Evolutionary conservation across 1,140 invertebrate species (phyloP), one percentile per base, ranked within the genome.

Genomic region (Formica exsecta): DNA sequence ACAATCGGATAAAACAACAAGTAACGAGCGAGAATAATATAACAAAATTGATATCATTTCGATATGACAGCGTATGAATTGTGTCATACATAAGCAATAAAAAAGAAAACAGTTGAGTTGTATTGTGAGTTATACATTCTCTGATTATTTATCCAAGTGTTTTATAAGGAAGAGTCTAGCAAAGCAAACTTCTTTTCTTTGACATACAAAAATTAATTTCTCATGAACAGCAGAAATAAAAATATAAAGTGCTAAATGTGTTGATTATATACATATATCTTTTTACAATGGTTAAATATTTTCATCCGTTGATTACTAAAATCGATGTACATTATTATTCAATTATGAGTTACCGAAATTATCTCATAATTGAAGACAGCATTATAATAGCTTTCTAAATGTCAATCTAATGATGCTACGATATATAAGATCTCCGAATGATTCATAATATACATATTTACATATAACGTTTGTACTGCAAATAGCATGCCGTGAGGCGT

Each of bases 1-100:
- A 61, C 57, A 73, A 83, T 83, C 25, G n/a, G 22, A 41, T 19
- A 41, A 70, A 70, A 68, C 38, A 79, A 38, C 19, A 41, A 71
- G 54, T 16, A 32, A 71, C 19, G 19, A 59, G 11, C 2, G 9
- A 38, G 9, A 19, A 19, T 44, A 80, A 70, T 38, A 19, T 54
- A 51, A 16, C 19, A 22, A 5, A 25, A 22, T 22, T 29, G 22
- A 32, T 77, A n/a, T 68, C 13, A 54, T 22, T 32, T 0, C 22
- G 22, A 38, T 48, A n/a, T 38, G 61, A 44, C 44, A 48, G 44
- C 19, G 8, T 2, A 16, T 11, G 32, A 22, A 22, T 29, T 57
- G 22, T 36, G 8, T 36, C 36, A 38, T n/a, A 36, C 22, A 25
- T 13, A n/a, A 36, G 6, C 16, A 11, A 4, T 11, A 7, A 71